Evolutionary conservation across 2,888 invertebrate species (phyloP), one percentile per base, ranked within the genome.

Genomic region (Hyppa rectilinea): DNA sequence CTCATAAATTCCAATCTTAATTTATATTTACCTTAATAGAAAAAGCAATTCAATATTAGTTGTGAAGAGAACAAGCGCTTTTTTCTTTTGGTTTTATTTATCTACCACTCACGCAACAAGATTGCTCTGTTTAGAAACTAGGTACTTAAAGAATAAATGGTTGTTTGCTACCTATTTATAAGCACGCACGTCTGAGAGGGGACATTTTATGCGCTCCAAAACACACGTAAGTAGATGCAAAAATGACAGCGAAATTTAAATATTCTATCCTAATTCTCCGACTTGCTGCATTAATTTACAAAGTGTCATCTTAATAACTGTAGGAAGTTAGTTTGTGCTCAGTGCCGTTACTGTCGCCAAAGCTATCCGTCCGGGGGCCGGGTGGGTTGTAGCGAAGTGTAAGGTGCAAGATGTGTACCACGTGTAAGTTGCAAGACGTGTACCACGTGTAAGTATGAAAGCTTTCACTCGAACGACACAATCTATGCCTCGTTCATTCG

Each of bases 101-200:
- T 31, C 2, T 69, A 36, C 26, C 52, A 20, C 17, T 45, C 53
- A 36, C 4, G 43, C 65, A 23, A 38, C 12, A 9, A 47, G 17
- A 64, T 38, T 49, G 66, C 65, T 49, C 23, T 38, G 9, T 47
- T 38, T n/a, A 34, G 26, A 23, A 38, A 38, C 36, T 38, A 49
- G 12, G 3, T 38, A 7, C 36, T n/a, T n/a, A n/a, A n/a, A n/a
- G 3, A 36, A 64, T 23, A 47, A 64, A 29, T 66, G 36, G n/a
- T 63, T 31, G 12, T 12, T 29, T 64, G 26, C 17, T n/a, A n/a
- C n/a, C n/a, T n/a, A n/a, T n/a, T n/a, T n/a, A n/a, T n/a, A n/a
- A n/a, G n/a, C n/a, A n/a, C n/a, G n/a, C n/a, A n/a, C n/a, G n/a
- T n/a, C n/a, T n/a, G 31, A 2, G 47, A 23, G 2, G 5, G 9